Conservation (phyloP, 2,888 invertebrate species). For the Steinernema hermaphroditum region DNA sequence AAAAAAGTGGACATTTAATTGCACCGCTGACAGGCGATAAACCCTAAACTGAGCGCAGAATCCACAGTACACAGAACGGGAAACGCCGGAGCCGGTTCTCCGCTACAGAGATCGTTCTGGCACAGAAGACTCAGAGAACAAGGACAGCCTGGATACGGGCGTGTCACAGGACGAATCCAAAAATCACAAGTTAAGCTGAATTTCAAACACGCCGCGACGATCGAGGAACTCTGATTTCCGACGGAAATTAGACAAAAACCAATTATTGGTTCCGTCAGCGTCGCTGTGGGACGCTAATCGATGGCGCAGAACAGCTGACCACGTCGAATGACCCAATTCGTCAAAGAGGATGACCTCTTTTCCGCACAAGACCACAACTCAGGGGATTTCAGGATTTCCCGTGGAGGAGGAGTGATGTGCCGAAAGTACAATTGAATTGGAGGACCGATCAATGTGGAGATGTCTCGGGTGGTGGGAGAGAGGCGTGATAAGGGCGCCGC, state of each 20-base stretch:
- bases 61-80: no score
- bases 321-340: neutral
- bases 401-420: neutral
- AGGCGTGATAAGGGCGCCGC: neutral
- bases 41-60: no score
- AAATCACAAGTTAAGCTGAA: neutral
- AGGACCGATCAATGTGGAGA: neutral
- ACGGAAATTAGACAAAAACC: neutral
- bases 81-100: no score
- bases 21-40: neutral
- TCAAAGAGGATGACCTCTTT: no score
- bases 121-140: no score
- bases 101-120: no score
- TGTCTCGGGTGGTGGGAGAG: neutral
- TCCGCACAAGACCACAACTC: no score
- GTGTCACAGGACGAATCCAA: neutral
- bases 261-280: neutral
- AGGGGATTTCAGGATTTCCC: neutral
- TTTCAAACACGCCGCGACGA: neutral
- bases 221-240: neutral
- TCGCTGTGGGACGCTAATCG: neutral
- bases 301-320: neutral
- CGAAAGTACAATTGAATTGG: conserved; percentile 5
- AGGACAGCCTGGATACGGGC: no score
- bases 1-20: neutral